phyloP scores from a whole-genome alignment of 2,113 vertebrate species.

The Cariama cristata region DNA sequence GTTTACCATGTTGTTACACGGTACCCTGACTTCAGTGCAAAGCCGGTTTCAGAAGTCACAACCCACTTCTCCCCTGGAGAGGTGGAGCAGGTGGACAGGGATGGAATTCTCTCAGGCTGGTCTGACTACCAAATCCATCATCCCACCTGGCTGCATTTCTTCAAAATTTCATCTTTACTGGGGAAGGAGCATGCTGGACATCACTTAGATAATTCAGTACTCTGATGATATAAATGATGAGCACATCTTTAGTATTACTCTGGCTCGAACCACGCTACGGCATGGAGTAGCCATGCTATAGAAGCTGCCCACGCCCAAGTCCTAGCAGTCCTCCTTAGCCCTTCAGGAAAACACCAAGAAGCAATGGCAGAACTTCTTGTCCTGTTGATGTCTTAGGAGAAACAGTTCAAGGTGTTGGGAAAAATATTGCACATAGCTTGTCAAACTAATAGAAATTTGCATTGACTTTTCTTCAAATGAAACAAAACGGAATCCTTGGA shows the following conservation, averaged over 20 bases:
- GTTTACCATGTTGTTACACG: not conserved
- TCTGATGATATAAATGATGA: not conserved
- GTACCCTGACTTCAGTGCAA: not conserved
- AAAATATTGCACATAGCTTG: not conserved
- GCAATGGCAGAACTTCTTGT: not conserved
- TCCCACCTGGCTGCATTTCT: not conserved
- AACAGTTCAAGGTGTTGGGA: not conserved
- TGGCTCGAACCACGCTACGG: not conserved
- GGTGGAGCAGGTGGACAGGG: not conserved
- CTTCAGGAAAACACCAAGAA: not conserved
- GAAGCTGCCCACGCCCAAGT: not conserved
- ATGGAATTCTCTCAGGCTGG: not conserved
- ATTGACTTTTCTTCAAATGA: not conserved
- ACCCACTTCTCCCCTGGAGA: not conserved
- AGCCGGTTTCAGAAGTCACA: not conserved
- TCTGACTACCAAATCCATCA: not conserved
- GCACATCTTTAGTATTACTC: not conserved
- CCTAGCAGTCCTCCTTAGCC: not conserved
- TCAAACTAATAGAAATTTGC: not conserved
- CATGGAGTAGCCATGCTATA: not conserved
- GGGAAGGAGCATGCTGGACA: not conserved
- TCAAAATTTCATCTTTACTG: not conserved
- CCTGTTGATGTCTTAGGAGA: not conserved
- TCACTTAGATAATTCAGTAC: not conserved
- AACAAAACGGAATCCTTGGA: not conserved